phyloP scores from a whole-genome alignment of 2,888 invertebrate genomes.

The Cataglyphis cursor region DNA sequence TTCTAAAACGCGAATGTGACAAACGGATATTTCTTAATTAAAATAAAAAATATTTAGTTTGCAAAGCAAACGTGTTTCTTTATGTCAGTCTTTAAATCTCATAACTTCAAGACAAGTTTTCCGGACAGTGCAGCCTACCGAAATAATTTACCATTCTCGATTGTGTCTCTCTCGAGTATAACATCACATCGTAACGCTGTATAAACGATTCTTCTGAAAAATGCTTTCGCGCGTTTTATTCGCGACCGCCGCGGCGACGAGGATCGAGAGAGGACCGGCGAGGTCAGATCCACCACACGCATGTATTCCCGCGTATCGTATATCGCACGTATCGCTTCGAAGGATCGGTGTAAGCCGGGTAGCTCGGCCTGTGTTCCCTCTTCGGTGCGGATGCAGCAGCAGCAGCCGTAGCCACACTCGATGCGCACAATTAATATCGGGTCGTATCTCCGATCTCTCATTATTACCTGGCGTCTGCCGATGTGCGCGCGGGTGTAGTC shows the following conservation, averaged over 20 bases:
- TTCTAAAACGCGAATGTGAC: neutral
- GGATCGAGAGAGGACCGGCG: slow-evolving; percentile 34
- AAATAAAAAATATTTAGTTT: neutral
- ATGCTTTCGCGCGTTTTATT: slow-evolving; percentile 39
- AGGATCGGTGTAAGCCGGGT: slow-evolving; percentile 85
- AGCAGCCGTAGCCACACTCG: slow-evolving; percentile 77
- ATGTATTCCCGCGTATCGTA: slow-evolving; percentile 76
- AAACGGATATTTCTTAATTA: neutral
- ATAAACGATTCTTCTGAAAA: neutral
- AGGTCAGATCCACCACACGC: slow-evolving; percentile 71
- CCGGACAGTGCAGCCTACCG: neutral
- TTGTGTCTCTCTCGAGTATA: neutral
- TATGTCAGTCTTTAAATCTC: neutral
- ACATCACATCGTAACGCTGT: neutral
- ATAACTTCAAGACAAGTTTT: neutral
- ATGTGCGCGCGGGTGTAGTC: slow-evolving; percentile 78
- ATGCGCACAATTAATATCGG: slow-evolving; percentile 86
- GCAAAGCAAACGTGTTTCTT: neutral
- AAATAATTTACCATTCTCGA: neutral
- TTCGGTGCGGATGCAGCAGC: slow-evolving; percentile 57
- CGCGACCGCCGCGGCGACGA: slow-evolving; percentile 5
- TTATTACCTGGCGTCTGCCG: slow-evolving; percentile 82
- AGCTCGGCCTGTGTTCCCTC: slow-evolving; percentile 77
- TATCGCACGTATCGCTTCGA: slow-evolving; percentile 83
- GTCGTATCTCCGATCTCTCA: slow-evolving; percentile 86